Conservation (phyloP, 1,140 invertebrate genomes). For the Plectus sambesii region DNA sequence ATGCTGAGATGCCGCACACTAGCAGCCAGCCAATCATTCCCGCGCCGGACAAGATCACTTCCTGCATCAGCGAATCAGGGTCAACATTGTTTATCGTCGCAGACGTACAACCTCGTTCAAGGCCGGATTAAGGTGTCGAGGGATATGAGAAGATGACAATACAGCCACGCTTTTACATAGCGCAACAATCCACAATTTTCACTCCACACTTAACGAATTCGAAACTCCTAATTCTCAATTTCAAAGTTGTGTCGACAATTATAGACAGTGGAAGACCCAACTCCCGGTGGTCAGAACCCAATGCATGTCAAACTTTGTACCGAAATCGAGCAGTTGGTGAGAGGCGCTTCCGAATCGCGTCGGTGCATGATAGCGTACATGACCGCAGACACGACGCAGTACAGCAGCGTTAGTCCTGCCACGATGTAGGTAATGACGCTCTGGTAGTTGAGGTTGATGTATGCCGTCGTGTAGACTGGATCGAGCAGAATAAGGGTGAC, state of each 20-base stretch:
- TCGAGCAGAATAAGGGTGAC: conserved; percentile 29
- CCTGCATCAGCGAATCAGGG: too few species aligned
- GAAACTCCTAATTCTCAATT: too few species aligned
- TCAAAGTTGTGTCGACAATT: too few species aligned
- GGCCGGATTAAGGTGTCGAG: too few species aligned
- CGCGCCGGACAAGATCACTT: conserved; percentile 29
- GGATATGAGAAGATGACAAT: too few species aligned
- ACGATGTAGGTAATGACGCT: conserved; percentile 35
- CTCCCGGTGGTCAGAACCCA: too few species aligned
- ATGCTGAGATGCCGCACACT: conserved; percentile 33
- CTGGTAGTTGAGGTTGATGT: conserved; percentile 34
- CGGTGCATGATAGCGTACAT: conserved; percentile 21
- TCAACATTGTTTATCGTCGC: too few species aligned
- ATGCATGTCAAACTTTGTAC: conserved; percentile 18
- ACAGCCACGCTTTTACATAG: too few species aligned
- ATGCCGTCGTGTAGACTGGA: conserved; percentile 30
- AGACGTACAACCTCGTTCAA: too few species aligned
- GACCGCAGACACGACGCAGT: conserved; percentile 25
- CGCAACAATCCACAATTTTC: too few species aligned
- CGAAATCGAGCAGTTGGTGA: conserved; percentile 22
- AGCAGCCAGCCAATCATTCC: conserved; percentile 37
- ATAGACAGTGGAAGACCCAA: too few species aligned
- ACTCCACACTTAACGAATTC: too few species aligned
- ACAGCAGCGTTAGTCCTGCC: conserved; percentile 22
- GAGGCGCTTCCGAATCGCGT: conserved; percentile 9